phyloP scores from a whole-genome alignment of 2,113 vertebrate genomes.

The Philantomba maxwellii region DNA sequence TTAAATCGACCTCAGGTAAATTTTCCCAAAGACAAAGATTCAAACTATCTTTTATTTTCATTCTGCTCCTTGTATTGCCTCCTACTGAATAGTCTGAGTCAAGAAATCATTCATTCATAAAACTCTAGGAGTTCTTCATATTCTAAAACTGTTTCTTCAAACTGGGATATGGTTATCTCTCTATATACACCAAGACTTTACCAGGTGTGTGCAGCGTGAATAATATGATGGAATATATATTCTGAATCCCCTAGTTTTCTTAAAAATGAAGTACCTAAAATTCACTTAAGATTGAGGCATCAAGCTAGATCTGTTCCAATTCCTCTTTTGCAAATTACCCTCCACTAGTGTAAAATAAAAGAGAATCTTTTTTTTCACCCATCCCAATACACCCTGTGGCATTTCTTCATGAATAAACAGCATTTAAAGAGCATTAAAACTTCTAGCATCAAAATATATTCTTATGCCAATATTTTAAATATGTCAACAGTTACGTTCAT shows the following conservation, averaged over 20 bases:
- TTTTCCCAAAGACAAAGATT: not conserved
- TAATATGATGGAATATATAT: not conserved
- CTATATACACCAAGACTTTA: not conserved
- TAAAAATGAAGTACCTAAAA: not conserved
- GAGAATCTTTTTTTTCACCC: not conserved
- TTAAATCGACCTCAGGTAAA: not conserved
- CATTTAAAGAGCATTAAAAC: not conserved
- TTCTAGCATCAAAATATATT: not conserved
- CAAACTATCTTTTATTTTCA: not conserved
- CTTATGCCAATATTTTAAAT: not conserved
- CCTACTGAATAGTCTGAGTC: not conserved
- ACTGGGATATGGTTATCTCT: no score
- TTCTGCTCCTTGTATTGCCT: not conserved
- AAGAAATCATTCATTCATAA: not conserved
- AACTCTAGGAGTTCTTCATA: not conserved
- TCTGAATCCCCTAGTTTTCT: not conserved
- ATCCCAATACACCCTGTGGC: not conserved
- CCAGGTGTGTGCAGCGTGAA: not conserved
- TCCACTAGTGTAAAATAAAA: not conserved
- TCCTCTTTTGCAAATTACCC: not conserved
- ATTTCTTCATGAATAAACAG: not conserved
- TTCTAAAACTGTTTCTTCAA: not conserved
- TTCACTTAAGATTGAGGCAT: not conserved
- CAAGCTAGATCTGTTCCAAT: not conserved
- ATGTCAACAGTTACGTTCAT: not conserved